Evolutionary conservation across 1,140 invertebrate genomes (phyloP), one percentile per base, ranked within the genome.

Genomic region (Lithobius niger): DNA sequence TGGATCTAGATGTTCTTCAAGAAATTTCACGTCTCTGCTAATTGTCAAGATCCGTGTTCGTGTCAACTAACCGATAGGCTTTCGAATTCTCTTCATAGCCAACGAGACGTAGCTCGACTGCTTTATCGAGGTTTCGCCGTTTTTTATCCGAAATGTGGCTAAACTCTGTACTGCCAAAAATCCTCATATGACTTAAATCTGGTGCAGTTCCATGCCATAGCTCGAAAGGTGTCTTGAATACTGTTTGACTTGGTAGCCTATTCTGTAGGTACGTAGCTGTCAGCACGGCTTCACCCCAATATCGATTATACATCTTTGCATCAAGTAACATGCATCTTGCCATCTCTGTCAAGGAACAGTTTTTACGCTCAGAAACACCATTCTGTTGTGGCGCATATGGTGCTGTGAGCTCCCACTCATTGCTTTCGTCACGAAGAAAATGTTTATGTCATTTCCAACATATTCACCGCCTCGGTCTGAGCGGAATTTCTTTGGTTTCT

Each of bases 231-330:
- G 73, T 75, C 60, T 15, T 25, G n/a, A 62, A 70, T 60, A 62
- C 59, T 56, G 59, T 60, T 68, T 49, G 63, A 69, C n/a, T n/a
- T 54, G 70, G 58, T 27, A 65, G 65, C 49, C 65, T 57, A 65
- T 75, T 76, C 57, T 70, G 69, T 65, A 74, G 67, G 54, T 67
- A 66, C 40, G 52, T 57, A 3, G 65, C 66, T 40, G 66, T 65
- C 55, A 51, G 45, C 53, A 62, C 59, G 6, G 73, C 72, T 65
- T 77, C 73, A 1, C 66, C 69, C 74, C 71, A 77, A 43, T 71
- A 62, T 3, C 53, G 22, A 36, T 68, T 61, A 19, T 64, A 60
- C 21, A 76, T 52, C 31, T 67, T 54, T 18, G 65, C 59, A 4
- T 72, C 63, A 21, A 27, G 52, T 13, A 73, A 28, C 65, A 73